Evolutionary conservation across 2,113 vertebrate genomes (phyloP).

Genomic region (Melanotaenia duboulayi): DNA sequence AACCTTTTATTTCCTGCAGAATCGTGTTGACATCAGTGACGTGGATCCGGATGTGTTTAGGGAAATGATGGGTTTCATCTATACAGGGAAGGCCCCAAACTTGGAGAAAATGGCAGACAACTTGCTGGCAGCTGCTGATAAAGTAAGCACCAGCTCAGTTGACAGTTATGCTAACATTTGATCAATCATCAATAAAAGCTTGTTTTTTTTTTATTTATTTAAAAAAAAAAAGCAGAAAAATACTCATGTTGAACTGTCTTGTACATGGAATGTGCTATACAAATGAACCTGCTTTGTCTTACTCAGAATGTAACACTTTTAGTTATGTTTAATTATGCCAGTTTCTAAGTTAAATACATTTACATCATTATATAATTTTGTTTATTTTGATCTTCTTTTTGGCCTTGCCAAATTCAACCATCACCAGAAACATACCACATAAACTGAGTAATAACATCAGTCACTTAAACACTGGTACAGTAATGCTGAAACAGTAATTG

Average conservation of each 20-base stretch:
- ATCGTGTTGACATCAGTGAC: slow-evolving; percentile 98
- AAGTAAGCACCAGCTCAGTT: slow-evolving; percentile 80
- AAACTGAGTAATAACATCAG: not conserved
- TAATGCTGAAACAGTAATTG: not conserved
- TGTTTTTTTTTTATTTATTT: not conserved
- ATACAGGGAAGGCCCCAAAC: slow-evolving; percentile 98
- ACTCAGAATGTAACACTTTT: no score
- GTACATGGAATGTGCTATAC: no score
- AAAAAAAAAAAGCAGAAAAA: not conserved
- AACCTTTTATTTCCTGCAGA: slow-evolving; percentile 77
- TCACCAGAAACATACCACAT: not conserved
- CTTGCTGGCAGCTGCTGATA: slow-evolving; percentile 97
- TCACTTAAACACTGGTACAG: not conserved
- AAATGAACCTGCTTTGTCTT: no score
- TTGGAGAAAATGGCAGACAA: slow-evolving; percentile 99
- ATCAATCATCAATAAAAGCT: not conserved
- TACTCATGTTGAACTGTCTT: no score
- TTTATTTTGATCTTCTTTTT: not conserved
- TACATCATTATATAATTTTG: not conserved
- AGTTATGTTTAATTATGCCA: no score
- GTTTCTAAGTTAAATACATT: no score
- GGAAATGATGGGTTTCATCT: slow-evolving; percentile 99
- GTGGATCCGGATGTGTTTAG: slow-evolving; percentile 99
- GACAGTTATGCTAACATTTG: not conserved
- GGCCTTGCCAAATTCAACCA: not conserved